Conservation (phyloP, 2,888 invertebrate genomes). For the Cheilosia pagana region DNA sequence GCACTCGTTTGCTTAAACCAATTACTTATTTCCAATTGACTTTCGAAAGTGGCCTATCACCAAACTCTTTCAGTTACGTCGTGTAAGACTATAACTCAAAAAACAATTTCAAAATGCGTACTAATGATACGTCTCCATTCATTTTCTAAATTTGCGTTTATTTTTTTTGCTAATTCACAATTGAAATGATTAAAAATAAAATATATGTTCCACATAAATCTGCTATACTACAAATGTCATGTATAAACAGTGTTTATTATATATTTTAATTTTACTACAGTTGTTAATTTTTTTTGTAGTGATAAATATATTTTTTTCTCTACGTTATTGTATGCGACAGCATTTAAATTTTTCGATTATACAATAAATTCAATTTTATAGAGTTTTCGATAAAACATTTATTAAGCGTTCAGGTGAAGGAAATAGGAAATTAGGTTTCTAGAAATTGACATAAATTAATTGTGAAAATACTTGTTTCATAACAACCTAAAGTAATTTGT, state of each 20-base stretch:
- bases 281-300: not conserved
- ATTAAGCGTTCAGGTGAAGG: not conserved
- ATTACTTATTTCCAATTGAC: not conserved
- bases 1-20: too few species aligned
- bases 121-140: constrained; percentile 13
- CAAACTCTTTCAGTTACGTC: not conserved
- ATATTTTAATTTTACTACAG: not conserved
- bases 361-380: constrained; percentile 27
- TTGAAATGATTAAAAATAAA: not conserved
- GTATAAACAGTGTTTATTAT: constrained; percentile 6
- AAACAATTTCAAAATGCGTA: not conserved
- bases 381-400: not conserved
- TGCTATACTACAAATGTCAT: constrained; percentile 41
- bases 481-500: constrained; percentile 51
- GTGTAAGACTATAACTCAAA: not conserved
- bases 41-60: not conserved
- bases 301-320: constrained; percentile 28
- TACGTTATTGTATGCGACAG: constrained; percentile 73
- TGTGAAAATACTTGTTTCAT: constrained; percentile 52
- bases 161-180: not conserved
- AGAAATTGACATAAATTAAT: constrained; percentile 61
- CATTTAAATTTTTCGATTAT: constrained; percentile 31
- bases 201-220: constrained; percentile 20
- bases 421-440: constrained; percentile 2
- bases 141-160: not conserved